Base-by-base conservation (phyloP, 2,888 invertebrate genomes). In the Allacma fusca region DNA sequence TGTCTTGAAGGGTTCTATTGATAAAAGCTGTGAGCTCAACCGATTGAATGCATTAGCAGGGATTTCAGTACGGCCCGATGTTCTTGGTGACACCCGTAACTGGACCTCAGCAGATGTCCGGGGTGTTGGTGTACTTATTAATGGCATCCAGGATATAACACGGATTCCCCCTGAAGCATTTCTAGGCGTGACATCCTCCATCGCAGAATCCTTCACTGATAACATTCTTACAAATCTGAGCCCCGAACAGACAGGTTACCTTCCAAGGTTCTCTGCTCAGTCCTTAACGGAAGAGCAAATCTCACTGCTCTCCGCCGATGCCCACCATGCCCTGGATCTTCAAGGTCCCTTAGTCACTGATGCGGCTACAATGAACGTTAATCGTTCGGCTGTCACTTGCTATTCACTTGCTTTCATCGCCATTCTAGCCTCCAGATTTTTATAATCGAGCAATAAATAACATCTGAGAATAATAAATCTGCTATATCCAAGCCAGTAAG, bases 81-180 rank as follows among this genome's bases (percentile, higher is more conserved):
- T 80, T 0, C 78, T 79, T 67, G 83, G 81, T 19, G 77, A 78
- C 57, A 80, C 81, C 0, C 62, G 43, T 40, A 72, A 79, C 13
- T 83, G 83, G 83, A 78, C 80, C 0, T 28, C 81, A 57, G 83
- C 83, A n/a, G 83, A 83, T 78, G 82, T 82, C 9, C 77, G 83
- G 12, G 82, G 80, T 23, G 78, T 71, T 26, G 83, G 83, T 16
- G 77, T 79, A 19, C 73, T 83, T n/a, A 13, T 83, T 1, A 79
- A 70, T 40, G 83, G 81, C 19, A 44, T 83, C 16, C 34, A 76
- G 1, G 69, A 64, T 16, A 62, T 83, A 24, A 76, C 79, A 29
- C 69, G 67, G 13, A 80, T 83, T 57, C 83, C 81, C 28, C 57
- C 79, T 19, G 83, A 82, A 77, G 64, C 81, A 50, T 83, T 82